Conservation (phyloP, 2,888 invertebrate genomes). For the Dasysyrphus tricinctus region DNA sequence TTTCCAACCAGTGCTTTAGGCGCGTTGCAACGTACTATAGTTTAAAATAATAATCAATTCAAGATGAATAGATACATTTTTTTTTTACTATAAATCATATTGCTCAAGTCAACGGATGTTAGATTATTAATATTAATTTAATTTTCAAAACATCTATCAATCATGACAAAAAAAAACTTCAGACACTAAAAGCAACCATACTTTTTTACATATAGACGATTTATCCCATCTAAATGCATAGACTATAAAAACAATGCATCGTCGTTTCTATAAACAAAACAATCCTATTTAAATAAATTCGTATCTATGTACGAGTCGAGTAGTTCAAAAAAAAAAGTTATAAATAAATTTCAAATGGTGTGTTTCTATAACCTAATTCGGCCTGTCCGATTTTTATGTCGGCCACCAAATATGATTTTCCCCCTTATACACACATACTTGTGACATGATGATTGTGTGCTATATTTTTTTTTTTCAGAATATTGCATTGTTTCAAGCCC, state of each 20-base stretch:
- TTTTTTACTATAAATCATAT: background rate
- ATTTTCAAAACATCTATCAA: background rate
- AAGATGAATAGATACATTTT: background rate
- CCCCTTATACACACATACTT: background rate
- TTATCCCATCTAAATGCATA: background rate
- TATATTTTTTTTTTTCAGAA: background rate
- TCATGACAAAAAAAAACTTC: background rate
- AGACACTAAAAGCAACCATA: background rate
- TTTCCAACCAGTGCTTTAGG: too few relatives aligned
- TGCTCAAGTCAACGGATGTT: background rate
- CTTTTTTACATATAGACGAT: background rate
- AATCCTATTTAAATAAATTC: background rate
- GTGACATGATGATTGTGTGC: background rate
- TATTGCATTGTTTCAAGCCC: background rate
- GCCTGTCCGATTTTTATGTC: background rate
- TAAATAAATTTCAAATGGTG: slow-evolving; percentile 10
- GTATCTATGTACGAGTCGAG: background rate
- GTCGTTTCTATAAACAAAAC: background rate
- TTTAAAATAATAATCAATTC: background rate
- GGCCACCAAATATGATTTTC: slow-evolving; percentile 4
- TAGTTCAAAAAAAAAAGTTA: background rate
- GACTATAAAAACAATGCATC: background rate
- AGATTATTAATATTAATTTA: background rate
- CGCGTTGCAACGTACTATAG: too few relatives aligned
- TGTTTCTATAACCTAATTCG: slow-evolving; percentile 13